Base-by-base conservation (phyloP, 2,797 vertebrate species). In the Syndactyla subalaris region DNA sequence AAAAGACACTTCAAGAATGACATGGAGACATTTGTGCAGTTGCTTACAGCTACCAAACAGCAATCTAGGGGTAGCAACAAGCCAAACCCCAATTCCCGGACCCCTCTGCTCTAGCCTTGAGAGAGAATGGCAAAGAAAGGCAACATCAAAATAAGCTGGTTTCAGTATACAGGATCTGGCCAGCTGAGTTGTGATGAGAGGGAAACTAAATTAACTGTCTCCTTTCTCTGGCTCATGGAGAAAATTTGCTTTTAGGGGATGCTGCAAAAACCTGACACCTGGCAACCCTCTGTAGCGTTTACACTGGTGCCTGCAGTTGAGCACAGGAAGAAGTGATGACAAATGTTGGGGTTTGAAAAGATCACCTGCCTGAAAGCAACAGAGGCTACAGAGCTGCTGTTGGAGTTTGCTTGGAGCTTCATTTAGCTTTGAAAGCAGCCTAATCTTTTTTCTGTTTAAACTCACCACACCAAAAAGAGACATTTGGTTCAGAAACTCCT, bases 171-270 rank as follows among this genome's bases (percentile, higher is more conserved):
- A 26, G 61, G 4, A 1, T 27, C 78, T 43, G 76, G 30, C n/a
- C 2, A 5, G 30, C 30, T 10, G 41, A 48, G 58, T 27, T 41
- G 15, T 39, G 21, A 30, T 46, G 21, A 48, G 90, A 61, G 59
- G 36, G 39, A 66, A 74, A 66, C 9, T 34, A 22, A 57, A 41
- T 67, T 29, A 51, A 65, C 49, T 82, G 65, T 43, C 89, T 93
- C 97, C 92, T 89, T 93, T 94, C 96, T 82, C 94, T 96, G 96
- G 95, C n/a, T 66, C 49, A 4, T 19, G 63, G 34, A 57, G 66
- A 57, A 84, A 67, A 27, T 9, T 18, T 41, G 61, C 11, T 54
- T 43, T 41, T 26, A 36, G 39, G 61, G 36, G 45, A 72, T 49
- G 24, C 52, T n/a, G 49, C 29, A 45, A 43, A 85, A 77, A 46